Conservation (phyloP, 1,140 invertebrate genomes). For the Drosophila willistoni region DNA sequence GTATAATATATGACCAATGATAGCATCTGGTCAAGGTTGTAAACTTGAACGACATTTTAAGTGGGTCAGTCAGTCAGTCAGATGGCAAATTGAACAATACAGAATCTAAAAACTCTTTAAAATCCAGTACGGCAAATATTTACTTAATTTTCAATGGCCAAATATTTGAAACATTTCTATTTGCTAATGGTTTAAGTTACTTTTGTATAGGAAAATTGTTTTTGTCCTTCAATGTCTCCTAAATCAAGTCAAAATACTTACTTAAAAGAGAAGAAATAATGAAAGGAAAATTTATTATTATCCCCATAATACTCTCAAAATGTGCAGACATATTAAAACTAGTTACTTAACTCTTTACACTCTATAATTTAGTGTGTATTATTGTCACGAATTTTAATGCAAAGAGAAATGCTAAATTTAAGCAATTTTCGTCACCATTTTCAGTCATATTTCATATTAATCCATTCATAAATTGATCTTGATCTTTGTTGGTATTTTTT, state of each 20-base stretch:
- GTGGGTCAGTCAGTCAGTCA: slow-evolving; percentile 47
- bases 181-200: too few relatives aligned
- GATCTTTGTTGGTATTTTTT: slow-evolving; percentile 14
- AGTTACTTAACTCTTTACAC: neutral
- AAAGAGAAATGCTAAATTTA: neutral
- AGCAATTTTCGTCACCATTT: neutral
- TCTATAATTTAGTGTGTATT: neutral
- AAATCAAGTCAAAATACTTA: too few relatives aligned
- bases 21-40: slow-evolving; percentile 60
- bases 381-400: neutral
- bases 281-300: neutral
- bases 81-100: neutral
- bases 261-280: too few relatives aligned
- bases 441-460: neutral
- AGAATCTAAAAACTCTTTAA: neutral
- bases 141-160: too few relatives aligned
- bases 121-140: too few relatives aligned
- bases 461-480: slow-evolving; percentile 33
- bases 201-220: too few relatives aligned
- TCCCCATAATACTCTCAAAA: neutral
- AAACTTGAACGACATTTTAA: slow-evolving; percentile 70
- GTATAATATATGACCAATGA: slow-evolving; percentile 12
- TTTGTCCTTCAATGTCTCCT: too few relatives aligned
- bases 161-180: too few relatives aligned
- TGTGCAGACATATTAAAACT: neutral